Evolutionary conservation across 1,140 invertebrate genomes (phyloP).

Genomic region (Bombus haemorrhoidalis): DNA sequence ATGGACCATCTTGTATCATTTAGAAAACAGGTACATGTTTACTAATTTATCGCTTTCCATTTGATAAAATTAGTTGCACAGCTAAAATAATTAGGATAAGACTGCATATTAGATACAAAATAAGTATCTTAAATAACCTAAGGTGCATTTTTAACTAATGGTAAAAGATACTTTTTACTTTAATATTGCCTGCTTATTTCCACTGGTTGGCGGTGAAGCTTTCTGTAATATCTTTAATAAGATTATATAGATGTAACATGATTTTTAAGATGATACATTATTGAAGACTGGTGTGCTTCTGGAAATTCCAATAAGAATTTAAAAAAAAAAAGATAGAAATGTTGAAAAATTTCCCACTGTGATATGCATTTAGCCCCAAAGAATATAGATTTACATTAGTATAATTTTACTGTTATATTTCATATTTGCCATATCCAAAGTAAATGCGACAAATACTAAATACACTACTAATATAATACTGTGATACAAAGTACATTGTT

Average conservation of each 20-base stretch:
- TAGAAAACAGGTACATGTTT: conserved; percentile 1
- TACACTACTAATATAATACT: conserved; percentile 81
- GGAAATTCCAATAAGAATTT: conserved; percentile 62
- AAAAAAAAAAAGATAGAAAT: conserved; percentile 68
- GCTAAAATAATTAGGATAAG: conserved; percentile 73
- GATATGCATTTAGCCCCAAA: conserved; percentile 83
- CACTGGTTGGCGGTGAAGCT: conserved; percentile 70
- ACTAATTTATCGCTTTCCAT: conserved; percentile 30
- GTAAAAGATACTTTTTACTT: conserved; percentile 59
- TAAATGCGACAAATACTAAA: conserved; percentile 80
- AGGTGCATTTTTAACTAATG: conserved; percentile 76
- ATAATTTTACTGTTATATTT: conserved; percentile 82
- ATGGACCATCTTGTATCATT: conserved; percentile 36
- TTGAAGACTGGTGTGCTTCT: conserved; percentile 61
- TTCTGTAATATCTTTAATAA: conserved; percentile 59
- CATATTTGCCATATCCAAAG: conserved; percentile 83
- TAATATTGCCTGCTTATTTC: conserved; percentile 74
- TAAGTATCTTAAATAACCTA: conserved; percentile 75
- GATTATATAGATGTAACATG: conserved; percentile 68
- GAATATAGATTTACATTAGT: conserved; percentile 82
- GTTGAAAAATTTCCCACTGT: conserved; percentile 80
- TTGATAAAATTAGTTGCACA: conserved; percentile 65
- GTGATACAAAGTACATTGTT: conserved; percentile 82
- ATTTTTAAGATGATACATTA: conserved; percentile 62
- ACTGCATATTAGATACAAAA: conserved; percentile 76